Percentiles rank a stretch among this genome's conserved stretches.
Evolutionary conservation across 2,113 vertebrate species (phyloP).

Genomic region (Galeopterus variegatus): DNA sequence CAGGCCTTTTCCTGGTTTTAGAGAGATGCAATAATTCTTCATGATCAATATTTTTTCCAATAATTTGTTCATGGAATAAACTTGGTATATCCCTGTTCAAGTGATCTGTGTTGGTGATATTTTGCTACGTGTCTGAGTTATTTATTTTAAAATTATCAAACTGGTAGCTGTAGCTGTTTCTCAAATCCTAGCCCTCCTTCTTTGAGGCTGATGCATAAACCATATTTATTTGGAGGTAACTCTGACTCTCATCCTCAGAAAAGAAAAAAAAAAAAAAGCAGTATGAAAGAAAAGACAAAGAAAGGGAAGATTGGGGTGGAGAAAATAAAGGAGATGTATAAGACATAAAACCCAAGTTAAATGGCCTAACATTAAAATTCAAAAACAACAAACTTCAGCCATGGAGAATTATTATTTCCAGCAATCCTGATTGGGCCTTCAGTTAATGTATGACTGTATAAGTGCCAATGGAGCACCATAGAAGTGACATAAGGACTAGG

Average conservation of each 20-base stretch:
- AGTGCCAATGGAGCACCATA: neutral
- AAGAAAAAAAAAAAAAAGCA: neutral
- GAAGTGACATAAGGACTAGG: neutral
- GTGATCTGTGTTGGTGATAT: neutral
- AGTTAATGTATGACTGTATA: neutral
- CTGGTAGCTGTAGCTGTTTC: neutral
- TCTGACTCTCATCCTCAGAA: neutral
- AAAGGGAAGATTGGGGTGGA: neutral
- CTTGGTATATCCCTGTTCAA: neutral
- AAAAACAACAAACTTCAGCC: neutral
- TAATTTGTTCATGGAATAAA: slow-evolving; percentile 45
- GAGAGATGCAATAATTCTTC: neutral
- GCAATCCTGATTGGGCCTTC: neutral
- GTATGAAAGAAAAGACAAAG: neutral
- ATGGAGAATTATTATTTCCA: neutral
- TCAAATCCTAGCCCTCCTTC: neutral
- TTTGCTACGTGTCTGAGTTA: neutral
- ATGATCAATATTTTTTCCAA: neutral
- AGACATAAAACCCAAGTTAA: neutral
- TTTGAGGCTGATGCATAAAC: neutral
- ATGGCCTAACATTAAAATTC: neutral
- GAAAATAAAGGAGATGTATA: neutral
- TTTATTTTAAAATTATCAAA: neutral
- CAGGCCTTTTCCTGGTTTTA: neutral
- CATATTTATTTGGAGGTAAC: neutral